Conservation (phyloP, 2,888 invertebrate genomes). For the Synanthedon tipuliformis region DNA sequence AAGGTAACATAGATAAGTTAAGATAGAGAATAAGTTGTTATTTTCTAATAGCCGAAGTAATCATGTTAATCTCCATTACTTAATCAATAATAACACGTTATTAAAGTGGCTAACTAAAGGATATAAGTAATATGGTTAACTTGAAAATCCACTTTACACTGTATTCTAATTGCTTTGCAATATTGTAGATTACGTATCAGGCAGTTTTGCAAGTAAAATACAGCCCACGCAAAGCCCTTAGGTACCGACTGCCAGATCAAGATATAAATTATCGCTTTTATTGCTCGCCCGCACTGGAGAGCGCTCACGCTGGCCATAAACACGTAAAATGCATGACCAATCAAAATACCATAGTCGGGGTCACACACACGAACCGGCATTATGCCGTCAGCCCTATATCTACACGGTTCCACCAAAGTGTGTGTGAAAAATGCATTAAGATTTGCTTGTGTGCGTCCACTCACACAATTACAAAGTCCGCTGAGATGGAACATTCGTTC, state of each 20-base stretch:
- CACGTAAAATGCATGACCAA: constrained; percentile 71
- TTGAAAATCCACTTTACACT: background rate
- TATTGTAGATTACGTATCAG: constrained; percentile 27
- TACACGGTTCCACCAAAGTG: constrained; percentile 18
- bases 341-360: constrained; percentile 68
- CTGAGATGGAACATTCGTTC: constrained; percentile 66
- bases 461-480: constrained; percentile 36
- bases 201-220: constrained; percentile 27
- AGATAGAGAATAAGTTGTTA: too few species aligned
- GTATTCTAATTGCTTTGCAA: constrained; percentile 6
- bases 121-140: too few species aligned
- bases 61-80: too few species aligned
- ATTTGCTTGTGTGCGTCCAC: constrained; percentile 21
- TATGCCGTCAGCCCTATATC: constrained; percentile 3
- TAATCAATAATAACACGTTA: too few species aligned
- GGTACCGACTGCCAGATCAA: constrained; percentile 27
- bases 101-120: too few species aligned
- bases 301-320: constrained; percentile 49
- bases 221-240: constrained; percentile 31
- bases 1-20: too few species aligned
- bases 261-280: constrained; percentile 60
- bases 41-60: too few species aligned
- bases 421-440: constrained; percentile 40
- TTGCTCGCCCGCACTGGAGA: constrained; percentile 47
- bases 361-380: constrained; percentile 33